Conservation (phyloP, 2,888 invertebrate species). For the Alcis repandata region DNA sequence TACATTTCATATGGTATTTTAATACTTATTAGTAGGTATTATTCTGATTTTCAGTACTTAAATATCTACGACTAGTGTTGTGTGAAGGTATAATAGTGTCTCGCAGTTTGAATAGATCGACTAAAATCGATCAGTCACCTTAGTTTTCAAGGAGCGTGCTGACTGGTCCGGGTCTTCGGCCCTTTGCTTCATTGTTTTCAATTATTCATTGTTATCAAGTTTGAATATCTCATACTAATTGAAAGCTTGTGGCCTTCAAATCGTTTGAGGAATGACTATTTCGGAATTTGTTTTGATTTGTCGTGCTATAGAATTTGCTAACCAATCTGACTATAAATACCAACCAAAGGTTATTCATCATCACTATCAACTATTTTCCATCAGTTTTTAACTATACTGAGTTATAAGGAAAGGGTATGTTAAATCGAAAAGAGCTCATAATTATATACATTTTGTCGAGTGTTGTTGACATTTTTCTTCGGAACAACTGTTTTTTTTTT, state of each 20-base stretch:
- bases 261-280: slow-evolving; percentile 30
- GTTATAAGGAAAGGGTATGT: no score
- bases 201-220: slow-evolving; percentile 41
- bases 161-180: slow-evolving; percentile 12
- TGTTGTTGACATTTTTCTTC: no score
- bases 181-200: slow-evolving; percentile 38
- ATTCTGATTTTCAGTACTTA: not conserved
- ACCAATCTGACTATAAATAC: no score
- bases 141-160: slow-evolving; percentile 25
- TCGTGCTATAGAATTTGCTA: not conserved
- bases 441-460: no score
- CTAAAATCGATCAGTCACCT: slow-evolving; percentile 26
- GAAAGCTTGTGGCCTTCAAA: slow-evolving; percentile 15
- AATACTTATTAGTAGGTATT: no score
- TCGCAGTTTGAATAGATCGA: slow-evolving; percentile 7
- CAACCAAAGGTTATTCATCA: no score
- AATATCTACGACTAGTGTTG: not conserved
- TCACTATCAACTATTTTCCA: no score
- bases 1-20: no score
- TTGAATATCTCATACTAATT: slow-evolving; percentile 42
- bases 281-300: not conserved
- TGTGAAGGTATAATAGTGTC: no score
- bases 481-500: no score
- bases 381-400: no score
- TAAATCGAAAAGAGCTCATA: no score